phyloP scores from a whole-genome alignment of 2,888 invertebrate species.

The Fragum sueziense region DNA sequence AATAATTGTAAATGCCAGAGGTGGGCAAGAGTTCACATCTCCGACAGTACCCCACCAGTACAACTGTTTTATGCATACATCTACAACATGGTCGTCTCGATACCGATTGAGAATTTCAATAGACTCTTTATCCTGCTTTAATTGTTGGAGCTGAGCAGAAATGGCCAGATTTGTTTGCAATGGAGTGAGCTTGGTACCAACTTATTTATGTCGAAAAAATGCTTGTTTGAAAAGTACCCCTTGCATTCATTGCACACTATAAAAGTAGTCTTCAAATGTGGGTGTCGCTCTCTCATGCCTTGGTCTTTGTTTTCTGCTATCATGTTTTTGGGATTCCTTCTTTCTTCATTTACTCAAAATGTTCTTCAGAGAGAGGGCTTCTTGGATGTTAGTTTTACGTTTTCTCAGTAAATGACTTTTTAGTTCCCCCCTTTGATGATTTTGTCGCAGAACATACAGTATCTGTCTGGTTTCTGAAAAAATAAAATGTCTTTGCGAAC shows the following conservation, averaged over 20 bases:
- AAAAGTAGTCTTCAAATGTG: conserved; percentile 14
- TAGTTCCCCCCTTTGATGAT: too few species aligned
- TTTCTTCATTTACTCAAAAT: not conserved
- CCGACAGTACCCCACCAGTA: conserved; percentile 31
- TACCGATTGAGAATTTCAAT: conserved; percentile 37
- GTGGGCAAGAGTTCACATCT: conserved; percentile 29
- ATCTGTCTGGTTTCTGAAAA: too few species aligned
- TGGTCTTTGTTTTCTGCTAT: too few species aligned
- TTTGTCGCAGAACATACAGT: too few species aligned
- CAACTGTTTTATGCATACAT: conserved; percentile 18
- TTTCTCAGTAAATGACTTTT: not conserved
- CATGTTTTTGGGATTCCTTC: not conserved
- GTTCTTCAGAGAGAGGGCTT: not conserved
- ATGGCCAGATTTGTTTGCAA: too few species aligned
- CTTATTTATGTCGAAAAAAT: conserved; percentile 35
- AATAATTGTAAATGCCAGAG: too few species aligned
- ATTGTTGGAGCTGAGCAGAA: conserved; percentile 4
- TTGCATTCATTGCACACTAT: conserved; percentile 25
- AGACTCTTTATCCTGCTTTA: not conserved
- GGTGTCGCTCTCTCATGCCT: conserved; percentile 30
- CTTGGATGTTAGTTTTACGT: not conserved
- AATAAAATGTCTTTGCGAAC: too few species aligned
- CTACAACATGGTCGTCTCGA: conserved; percentile 28
- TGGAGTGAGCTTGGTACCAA: conserved; percentile 1
- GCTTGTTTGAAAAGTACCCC: conserved; percentile 23